phyloP scores from a whole-genome alignment of 2,113 vertebrate genomes.

The Mirounga angustirostris region DNA sequence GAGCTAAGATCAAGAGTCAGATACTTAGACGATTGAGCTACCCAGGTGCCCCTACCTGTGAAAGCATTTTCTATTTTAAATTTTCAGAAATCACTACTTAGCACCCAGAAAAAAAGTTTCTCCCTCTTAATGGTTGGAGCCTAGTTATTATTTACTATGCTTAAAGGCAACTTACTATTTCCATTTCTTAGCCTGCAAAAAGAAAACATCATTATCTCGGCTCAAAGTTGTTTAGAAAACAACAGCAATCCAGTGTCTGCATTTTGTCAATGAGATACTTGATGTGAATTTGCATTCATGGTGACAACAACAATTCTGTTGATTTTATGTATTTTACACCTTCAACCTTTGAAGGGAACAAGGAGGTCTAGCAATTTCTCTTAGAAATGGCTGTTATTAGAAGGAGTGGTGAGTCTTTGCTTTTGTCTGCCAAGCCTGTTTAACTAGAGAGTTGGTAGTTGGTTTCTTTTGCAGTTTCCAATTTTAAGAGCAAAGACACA shows the following conservation, averaged over 20 bases:
- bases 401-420: background rate
- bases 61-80: slow-evolving; percentile 38
- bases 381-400: background rate
- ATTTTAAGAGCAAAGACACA: slow-evolving; percentile 18
- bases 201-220: slow-evolving; percentile 13
- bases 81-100: slow-evolving; percentile 3
- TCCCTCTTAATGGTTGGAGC: slow-evolving; percentile 18
- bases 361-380: background rate
- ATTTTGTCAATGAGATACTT: background rate
- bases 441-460: background rate
- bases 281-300: background rate
- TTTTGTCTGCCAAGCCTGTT: background rate
- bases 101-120: background rate
- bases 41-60: background rate
- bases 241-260: background rate
- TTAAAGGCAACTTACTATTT: slow-evolving; percentile 51
- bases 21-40: background rate
- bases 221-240: slow-evolving; percentile 26
- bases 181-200: slow-evolving; percentile 51
- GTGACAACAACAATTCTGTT: background rate
- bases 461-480: slow-evolving; percentile 47
- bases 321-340: background rate
- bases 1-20: background rate
- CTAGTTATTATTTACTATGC: background rate
- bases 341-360: background rate